Percentiles rank a stretch among this genome's conserved stretches.
phyloP scores from a whole-genome alignment of 2,797 vertebrate species.

The Sciaenops ocellatus region DNA sequence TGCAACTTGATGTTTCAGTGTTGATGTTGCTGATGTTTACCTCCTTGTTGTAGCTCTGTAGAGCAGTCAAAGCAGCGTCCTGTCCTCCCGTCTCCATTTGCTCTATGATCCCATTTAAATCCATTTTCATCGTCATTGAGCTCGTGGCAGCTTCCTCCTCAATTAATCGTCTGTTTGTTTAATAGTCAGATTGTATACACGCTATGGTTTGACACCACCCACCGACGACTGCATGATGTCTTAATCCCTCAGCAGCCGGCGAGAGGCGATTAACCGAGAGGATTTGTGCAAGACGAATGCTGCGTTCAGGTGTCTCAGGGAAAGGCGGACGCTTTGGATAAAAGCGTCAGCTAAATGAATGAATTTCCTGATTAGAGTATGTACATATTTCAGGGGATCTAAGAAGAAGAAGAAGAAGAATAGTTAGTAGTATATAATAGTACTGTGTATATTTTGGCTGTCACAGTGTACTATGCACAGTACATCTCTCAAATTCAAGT shows the following conservation, averaged over 20 bases:
- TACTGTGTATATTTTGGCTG: too few species aligned
- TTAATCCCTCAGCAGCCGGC: constrained; percentile 39
- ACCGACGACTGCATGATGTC: constrained; percentile 61
- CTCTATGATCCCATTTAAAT: constrained; percentile 86
- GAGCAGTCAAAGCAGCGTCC: constrained; percentile 83
- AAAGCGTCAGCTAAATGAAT: neutral
- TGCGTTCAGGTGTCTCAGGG: constrained; percentile 49
- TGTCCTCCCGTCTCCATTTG: constrained; percentile 90
- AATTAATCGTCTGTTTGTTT: constrained; percentile 15
- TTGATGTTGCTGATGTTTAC: constrained; percentile 74
- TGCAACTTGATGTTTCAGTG: neutral
- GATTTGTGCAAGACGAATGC: constrained; percentile 45
- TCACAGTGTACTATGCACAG: too few species aligned
- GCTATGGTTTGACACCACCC: constrained; percentile 36
- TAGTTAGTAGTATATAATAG: too few species aligned
- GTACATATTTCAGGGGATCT: too few species aligned
- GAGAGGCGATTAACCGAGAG: constrained; percentile 61
- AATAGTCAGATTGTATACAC: constrained; percentile 24
- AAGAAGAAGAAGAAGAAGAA: too few species aligned
- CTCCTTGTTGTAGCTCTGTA: constrained; percentile 90
- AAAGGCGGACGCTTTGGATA: constrained; percentile 3
- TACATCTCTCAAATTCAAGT: too few species aligned
- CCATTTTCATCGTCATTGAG: constrained; percentile 82
- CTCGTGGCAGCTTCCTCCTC: neutral
- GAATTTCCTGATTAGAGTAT: neutral